phyloP scores from a whole-genome alignment of 2,113 vertebrate species.

The Thomomys bottae region DNA sequence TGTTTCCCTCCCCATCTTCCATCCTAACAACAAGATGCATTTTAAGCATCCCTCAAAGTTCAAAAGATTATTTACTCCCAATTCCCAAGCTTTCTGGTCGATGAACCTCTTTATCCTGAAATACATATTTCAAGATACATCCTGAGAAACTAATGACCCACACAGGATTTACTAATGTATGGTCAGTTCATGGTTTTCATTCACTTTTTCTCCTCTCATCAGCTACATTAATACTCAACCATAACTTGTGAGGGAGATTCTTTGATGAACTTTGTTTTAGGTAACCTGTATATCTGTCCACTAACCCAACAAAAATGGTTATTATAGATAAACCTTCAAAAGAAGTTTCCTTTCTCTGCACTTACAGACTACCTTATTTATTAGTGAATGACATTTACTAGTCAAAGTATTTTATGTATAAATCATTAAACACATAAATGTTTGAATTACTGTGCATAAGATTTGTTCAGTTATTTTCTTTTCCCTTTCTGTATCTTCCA shows the following conservation, averaged over 20 bases:
- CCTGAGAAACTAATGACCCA: slow-evolving; percentile 22
- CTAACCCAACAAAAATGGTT: not conserved
- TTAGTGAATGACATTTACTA: not conserved
- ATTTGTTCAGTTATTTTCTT: not conserved
- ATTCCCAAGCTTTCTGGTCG: not conserved
- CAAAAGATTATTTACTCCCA: not conserved
- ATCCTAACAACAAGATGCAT: not conserved
- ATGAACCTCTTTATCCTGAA: not conserved
- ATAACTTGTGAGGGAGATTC: not conserved
- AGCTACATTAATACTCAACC: not conserved
- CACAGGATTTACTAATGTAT: not conserved
- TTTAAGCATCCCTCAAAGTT: not conserved
- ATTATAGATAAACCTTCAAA: not conserved
- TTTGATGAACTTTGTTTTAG: not conserved
- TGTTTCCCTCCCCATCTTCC: not conserved
- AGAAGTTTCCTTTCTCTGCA: not conserved
- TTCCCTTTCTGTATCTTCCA: not conserved
- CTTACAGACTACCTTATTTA: not conserved
- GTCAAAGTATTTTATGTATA: not conserved
- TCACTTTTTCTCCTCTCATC: not conserved
- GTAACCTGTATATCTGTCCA: not conserved
- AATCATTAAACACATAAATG: slow-evolving; percentile 24
- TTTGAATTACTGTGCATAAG: not conserved
- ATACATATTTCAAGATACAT: not conserved
- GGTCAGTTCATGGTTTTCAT: not conserved